A percentile compares a stretch with the other conserved stretches of the same genome.
Conservation (phyloP, 1,140 invertebrate species). For the Eriosoma lanigerum region DNA sequence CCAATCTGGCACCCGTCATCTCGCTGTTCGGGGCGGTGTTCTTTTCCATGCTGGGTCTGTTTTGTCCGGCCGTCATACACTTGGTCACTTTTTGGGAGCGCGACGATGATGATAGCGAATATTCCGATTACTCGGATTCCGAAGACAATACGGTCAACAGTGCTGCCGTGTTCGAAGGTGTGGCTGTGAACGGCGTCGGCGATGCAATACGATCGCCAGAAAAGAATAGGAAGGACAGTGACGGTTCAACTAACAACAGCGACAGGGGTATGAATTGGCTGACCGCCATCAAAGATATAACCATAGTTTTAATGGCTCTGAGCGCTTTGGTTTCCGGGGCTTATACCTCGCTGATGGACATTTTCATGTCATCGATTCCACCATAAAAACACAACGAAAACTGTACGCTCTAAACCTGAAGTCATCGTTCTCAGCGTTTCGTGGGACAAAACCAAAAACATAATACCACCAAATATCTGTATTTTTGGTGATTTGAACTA, state of each 20-base stretch:
- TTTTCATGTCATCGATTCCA: conserved; percentile 58
- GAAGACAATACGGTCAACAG: neutral
- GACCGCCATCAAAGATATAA: conserved; percentile 68
- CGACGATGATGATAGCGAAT: conserved; percentile 64
- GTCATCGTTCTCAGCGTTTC: neutral
- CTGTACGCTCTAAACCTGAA: neutral
- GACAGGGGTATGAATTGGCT: conserved; percentile 68
- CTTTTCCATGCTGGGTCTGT: conserved; percentile 87
- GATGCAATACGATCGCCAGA: too few species aligned
- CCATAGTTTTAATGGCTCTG: conserved; percentile 65
- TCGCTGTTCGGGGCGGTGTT: conserved; percentile 89
- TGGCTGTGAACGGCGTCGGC: too few species aligned
- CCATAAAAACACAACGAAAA: neutral
- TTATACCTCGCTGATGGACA: conserved; percentile 65
- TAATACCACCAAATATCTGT: too few species aligned
- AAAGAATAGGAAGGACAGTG: neutral
- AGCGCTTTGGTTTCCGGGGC: conserved; percentile 69
- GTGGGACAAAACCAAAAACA: neutral
- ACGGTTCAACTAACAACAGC: conserved; percentile 55
- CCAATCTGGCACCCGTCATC: conserved; percentile 88
- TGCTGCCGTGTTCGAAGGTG: neutral
- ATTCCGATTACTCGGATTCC: neutral
- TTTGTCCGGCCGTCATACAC: conserved; percentile 90
- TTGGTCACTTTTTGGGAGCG: conserved; percentile 76
- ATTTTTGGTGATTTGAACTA: too few species aligned